Base-by-base conservation (phyloP, 2,113 vertebrate genomes). In the Ictidomys tridecemlineatus region DNA sequence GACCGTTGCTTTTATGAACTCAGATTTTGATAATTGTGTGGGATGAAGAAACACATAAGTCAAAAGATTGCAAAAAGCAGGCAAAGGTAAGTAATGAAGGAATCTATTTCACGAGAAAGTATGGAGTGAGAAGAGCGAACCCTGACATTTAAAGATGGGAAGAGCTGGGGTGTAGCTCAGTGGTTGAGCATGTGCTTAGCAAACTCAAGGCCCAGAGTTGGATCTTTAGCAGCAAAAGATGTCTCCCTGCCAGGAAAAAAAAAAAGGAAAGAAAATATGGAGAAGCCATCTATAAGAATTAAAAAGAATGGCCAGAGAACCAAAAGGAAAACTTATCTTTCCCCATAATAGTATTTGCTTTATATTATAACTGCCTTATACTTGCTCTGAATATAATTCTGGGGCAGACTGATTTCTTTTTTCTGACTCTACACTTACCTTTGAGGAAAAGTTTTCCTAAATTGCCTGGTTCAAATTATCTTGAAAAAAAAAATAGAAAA, bases 381-480 rank as follows among this genome's bases (percentile, higher is more conserved):
- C 56, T 95, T 85, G 42, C 11, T 79, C 85, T 89, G 73, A 85
- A 67, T 39, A 48, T 28, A 88, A 69, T 79, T 85, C 69, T 39
- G 56, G 61, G 56, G 37, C 72, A 67, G 48, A 48, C 37, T 30
- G 1, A 16, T 56, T 95, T 79, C 39, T 85, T 90, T 34, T 72
- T 53, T 91, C 37, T 85, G 22, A 56, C 17, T 89, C 74, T 39
- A 79, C 2, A 58, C 48, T 51, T 69, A 79, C 28, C 89, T n/a
- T 93, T 78, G 17, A 69, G n/a, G 16, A 76, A 92, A 84, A 26
- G 13, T 45, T 51, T 89, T 39, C 56, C 85, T 79, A 80, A 85
- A 61, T 74, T 85, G 80, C 37, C 22, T 65, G 37, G 26, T 80
- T 96, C 74, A 95, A 90, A 20, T 85, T 85, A 90, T 13, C 65